phyloP scores from a whole-genome alignment of 2,888 invertebrate species.

The Sinotaia quadrata region DNA sequence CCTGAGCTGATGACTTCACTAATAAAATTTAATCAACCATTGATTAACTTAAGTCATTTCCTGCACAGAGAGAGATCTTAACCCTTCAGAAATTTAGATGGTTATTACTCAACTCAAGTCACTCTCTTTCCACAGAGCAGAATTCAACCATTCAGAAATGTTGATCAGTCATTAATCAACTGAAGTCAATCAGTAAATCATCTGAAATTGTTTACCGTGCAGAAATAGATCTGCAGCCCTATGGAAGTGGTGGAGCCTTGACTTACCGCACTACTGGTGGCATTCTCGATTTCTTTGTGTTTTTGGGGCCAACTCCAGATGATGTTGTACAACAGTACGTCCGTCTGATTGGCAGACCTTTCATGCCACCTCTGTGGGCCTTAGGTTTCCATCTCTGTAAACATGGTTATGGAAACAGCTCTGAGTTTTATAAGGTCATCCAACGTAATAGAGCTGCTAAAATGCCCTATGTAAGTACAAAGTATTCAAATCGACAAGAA shows the following conservation, averaged over 20 bases:
- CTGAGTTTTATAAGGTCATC: constrained; percentile 54
- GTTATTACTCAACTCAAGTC: background rate
- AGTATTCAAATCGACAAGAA: too few species aligned
- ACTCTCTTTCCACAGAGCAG: background rate
- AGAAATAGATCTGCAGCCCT: constrained; percentile 81
- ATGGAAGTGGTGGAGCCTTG: constrained; percentile 35
- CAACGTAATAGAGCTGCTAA: constrained; percentile 64
- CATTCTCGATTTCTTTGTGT: constrained; percentile 54
- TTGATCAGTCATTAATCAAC: too few species aligned
- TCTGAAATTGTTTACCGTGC: background rate
- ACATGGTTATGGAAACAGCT: constrained; percentile 44
- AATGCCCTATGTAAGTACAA: constrained; percentile 60
- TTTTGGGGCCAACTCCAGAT: constrained; percentile 45
- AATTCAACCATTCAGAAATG: too few species aligned
- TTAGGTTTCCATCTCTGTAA: constrained; percentile 55
- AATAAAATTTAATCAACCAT: too few species aligned
- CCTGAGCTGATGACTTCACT: too few species aligned
- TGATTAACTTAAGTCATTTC: too few species aligned
- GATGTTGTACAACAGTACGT: constrained; percentile 46
- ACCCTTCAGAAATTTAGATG: background rate
- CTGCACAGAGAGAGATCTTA: too few species aligned
- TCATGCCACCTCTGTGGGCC: constrained; percentile 53
- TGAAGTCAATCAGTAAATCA: too few species aligned
- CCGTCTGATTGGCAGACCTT: constrained; percentile 46
- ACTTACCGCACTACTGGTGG: constrained; percentile 52